Base-by-base conservation (phyloP, 2,797 vertebrate genomes). In the Platyrinchus mystaceus region DNA sequence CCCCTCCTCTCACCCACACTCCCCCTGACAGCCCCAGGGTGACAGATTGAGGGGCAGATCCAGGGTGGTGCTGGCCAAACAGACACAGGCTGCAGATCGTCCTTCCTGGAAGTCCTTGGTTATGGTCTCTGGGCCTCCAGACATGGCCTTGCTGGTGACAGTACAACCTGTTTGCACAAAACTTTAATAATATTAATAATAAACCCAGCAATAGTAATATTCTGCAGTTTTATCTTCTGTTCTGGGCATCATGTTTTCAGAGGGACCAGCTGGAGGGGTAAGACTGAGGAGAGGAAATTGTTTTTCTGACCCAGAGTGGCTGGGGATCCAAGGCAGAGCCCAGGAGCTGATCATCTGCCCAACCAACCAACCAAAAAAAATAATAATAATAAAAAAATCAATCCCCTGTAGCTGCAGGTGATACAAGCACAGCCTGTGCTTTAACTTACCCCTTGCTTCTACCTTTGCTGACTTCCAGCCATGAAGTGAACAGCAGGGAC, bases 111-210 rank as follows among this genome's bases (percentile, higher is more conserved):
- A 18, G 36, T 7, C 30, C 6, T 55, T 36, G 24, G 3, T 6
- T 59, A 32, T 37, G 50, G 32, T 30, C 55, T 27, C 19, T 16
- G 63, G 0, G 15, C 7, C 12, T 47, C 58, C 22, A 12, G 13
- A 23, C 1, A 0, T 3, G 20, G 58, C 24, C 3, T 41, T 36
- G 26, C 15, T 55, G 19, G 28, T n/a, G 58, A 12, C 5, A 36
- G 17, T 10, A 17, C 20, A 56, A 20, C 37, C 8, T 46, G 9
- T 67, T 49, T 77, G 47, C 34, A 70, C 32, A 1, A 14, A 59
- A 44, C 0, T 1, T 23, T 9, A 41, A 21, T 21, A 7, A 14
- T 26, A 28, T 21, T 13, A 28, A 30, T 4, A 47, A 22, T 3
- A 13, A 17, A 8, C 23, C 2, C 4, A 13, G 6, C 2, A 14